Base-by-base conservation (phyloP, 2,113 vertebrate genomes). In the Polypterus senegalus region DNA sequence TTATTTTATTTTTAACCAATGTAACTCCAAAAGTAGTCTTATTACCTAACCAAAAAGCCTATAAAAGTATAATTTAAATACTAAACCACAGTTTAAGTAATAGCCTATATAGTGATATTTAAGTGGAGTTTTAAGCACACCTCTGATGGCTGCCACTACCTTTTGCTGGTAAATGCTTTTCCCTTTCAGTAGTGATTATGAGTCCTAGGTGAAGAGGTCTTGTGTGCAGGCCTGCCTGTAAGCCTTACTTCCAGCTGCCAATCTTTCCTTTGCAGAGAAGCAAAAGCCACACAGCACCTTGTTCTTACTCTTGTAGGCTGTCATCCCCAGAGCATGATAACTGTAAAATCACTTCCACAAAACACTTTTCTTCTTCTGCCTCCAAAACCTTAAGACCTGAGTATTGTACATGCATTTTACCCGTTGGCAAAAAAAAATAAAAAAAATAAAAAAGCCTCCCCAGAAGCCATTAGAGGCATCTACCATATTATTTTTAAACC, bases 91-190 rank as follows among this genome's bases (percentile, higher is more conserved):
- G 93, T 97, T 95, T 97, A 96, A 94, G 93, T 97, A 98, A 98
- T 97, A 92, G 90, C 81, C 88, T 92, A 94, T 93, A 94, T 97
- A 97, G 92, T 92, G 91, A 94, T 97, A 93, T 97, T 97, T 97
- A 97, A 98, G 94, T 98, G 96, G 90, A 94, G 91, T 97, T 97
- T 94, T 94, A 94, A 97, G 94, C 92, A 93, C 90, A 88, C 89
- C 93, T 91, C 88, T 96, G 96, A 97, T 98, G 90, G 94, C 89
- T 91, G 89, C 87, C 82, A 87, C 88, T 86, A 85, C 94, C 93
- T 97, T 97, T 97, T 92, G 93, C 91, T 82, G 87, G 89, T 91
- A 92, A 91, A 90, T 88, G 88, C 87, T 80, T 89, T 88, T 97
- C 85, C 88, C 84, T 89, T 88, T 93, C 94, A 97, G 90, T 95